Conservation (phyloP, 2,888 invertebrate genomes). For the Celastrina argiolus region DNA sequence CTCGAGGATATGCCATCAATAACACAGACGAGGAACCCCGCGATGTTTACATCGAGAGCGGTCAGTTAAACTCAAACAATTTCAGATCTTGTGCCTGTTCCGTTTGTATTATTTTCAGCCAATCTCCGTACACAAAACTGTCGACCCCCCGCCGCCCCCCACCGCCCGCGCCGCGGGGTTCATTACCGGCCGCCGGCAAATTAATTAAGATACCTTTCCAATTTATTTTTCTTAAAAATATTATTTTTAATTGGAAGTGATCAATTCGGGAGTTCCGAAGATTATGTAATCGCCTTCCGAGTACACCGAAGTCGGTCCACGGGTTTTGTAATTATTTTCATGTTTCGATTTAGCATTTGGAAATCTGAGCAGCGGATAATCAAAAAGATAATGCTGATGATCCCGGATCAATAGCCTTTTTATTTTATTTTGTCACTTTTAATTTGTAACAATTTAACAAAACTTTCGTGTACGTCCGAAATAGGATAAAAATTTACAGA, state of each 20-base stretch:
- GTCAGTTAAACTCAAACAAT: too few relatives aligned
- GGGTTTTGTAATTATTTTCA: background rate
- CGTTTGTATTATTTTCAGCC: too few relatives aligned
- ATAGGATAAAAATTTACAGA: background rate
- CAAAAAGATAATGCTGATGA: too few relatives aligned
- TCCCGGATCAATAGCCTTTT: too few relatives aligned
- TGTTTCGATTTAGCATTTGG: background rate
- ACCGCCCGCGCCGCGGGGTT: background rate
- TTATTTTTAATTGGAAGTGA: conserved; percentile 14
- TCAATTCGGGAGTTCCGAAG: background rate
- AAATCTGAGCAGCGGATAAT: background rate
- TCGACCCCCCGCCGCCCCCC: background rate
- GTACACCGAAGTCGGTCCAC: background rate
- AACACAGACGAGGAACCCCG: background rate
- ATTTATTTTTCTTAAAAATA: conserved; percentile 13
- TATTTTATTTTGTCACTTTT: too few relatives aligned
- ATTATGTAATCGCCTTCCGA: background rate
- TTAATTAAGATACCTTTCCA: conserved; percentile 12
- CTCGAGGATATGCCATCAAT: background rate
- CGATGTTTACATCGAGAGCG: too few relatives aligned
- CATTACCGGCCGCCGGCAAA: background rate
- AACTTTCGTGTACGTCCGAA: background rate
- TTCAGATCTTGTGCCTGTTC: too few relatives aligned
- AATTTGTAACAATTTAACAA: too few relatives aligned
- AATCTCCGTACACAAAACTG: background rate